Base-by-base conservation (phyloP, 2,113 vertebrate genomes). In the Pachypanchax playfairii region DNA sequence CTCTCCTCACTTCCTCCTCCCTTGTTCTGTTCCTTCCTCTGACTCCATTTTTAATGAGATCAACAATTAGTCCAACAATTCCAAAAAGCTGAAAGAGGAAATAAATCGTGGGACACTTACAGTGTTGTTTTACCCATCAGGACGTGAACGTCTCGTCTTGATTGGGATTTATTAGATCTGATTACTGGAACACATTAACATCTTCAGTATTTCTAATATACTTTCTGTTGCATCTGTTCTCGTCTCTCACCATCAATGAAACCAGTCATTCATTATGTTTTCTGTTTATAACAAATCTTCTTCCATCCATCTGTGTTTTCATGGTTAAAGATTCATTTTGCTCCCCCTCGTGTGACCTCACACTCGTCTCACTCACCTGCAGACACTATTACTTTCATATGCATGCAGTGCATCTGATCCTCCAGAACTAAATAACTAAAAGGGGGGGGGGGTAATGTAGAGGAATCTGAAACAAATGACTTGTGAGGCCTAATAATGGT, bases 11-110 rank as follows among this genome's bases (percentile, higher is more conserved):
- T 78, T 60, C 75, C 65, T 70, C 69, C 70, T 69, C 64, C 62
- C 43, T 49, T 18, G 49, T 61, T 85, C 79, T 29, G n/a, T 84
- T 77, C 68, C 82, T 85, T 76, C 78, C 78, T 83, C 75, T 72
- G 78, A 90, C 85, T 88, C 83, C 84, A 80, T 89, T 92, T 92
- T 92, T 93, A 93, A 92, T 91, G 89, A 92, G 89, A 89, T 90
- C 89, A 84, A 91, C 90, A 92, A 93, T 93, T 93, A 93, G 90
- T 84, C 67, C 63, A 80, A 89, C 29, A 33, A 42, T 89, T 88
- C 87, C 90, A 79, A 86, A 83, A 83, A 79, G 84, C 87, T 84
- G 89, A 90, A 90, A 86, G 86, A 85, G 81, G 73, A 88, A 87
- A 88, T 80, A 88, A 90, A 89, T 85, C 63, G 71, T 70, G 54